Conservation (phyloP, 2,888 invertebrate genomes). For the Drosophila sordidula region DNA sequence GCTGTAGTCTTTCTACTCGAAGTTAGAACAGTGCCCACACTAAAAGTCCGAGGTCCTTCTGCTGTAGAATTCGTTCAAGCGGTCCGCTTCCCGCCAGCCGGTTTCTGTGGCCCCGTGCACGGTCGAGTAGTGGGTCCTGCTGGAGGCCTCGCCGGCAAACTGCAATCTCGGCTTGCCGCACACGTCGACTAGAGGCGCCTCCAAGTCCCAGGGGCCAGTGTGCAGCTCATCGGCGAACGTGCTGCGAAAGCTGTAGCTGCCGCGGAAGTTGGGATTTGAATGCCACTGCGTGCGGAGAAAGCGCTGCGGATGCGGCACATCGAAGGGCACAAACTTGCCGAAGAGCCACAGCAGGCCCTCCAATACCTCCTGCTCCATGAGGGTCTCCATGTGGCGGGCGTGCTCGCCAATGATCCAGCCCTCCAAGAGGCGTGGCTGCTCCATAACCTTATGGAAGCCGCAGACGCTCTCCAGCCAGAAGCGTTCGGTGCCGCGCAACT, state of each 20-base stretch:
- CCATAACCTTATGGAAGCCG: constrained; percentile 88
- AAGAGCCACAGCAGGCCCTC: constrained; percentile 72
- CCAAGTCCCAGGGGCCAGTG: constrained; percentile 86
- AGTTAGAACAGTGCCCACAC: not conserved
- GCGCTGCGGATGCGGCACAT: constrained; percentile 64
- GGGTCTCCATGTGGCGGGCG: constrained; percentile 87
- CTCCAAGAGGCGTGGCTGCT: constrained; percentile 87
- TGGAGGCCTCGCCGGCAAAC: constrained; percentile 90
- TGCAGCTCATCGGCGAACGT: constrained; percentile 86
- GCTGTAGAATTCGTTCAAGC: constrained; percentile 85
- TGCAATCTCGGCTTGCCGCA: constrained; percentile 86
- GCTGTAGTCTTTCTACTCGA: not conserved
- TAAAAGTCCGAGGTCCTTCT: not conserved
- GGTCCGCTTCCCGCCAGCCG: constrained; percentile 90
- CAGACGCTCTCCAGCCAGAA: constrained; percentile 89
- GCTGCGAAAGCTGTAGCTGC: constrained; percentile 88
- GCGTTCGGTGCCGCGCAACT: constrained; percentile 61
- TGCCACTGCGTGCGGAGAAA: constrained; percentile 88
- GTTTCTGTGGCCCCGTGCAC: constrained; percentile 91
- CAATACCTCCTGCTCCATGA: constrained; percentile 85
- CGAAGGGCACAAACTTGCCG: constrained; percentile 69
- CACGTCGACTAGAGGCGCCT: constrained; percentile 85
- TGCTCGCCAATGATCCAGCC: constrained; percentile 89
- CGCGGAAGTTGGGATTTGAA: constrained; percentile 87
- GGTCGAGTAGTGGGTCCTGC: constrained; percentile 88